phyloP scores from a whole-genome alignment of 30 jellyfish, hydroid and myxozoan genomes.

The Hydractinia echinata region DNA sequence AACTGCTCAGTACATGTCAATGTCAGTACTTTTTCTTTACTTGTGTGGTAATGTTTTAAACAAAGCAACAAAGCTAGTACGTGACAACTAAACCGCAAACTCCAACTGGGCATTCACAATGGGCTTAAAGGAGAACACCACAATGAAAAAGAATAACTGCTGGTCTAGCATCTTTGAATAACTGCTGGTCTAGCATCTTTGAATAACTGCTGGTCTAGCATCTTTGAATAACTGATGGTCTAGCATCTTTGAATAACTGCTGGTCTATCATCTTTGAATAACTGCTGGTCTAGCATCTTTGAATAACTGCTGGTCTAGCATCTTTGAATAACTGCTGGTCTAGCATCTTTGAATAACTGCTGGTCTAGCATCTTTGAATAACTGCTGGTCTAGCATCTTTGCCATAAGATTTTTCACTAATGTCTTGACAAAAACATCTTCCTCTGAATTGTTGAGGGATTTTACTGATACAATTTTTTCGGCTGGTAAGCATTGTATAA shows the following conservation, averaged over 20 bases:
- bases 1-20: constrained; percentile 31
- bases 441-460: constrained; percentile 1
- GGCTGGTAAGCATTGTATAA: constrained; percentile 26
- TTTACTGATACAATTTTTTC: constrained; percentile 29
- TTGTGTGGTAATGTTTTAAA: constrained; percentile 21
- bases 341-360: too few relatives aligned
- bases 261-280: too few relatives aligned
- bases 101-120: constrained; percentile 47
- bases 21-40: constrained; percentile 11
- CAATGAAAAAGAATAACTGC: constrained; percentile 24
- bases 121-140: constrained; percentile 18
- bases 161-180: constrained; percentile 2
- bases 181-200: too few relatives aligned
- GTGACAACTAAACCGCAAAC: constrained; percentile 2
- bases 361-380: too few relatives aligned
- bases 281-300: too few relatives aligned
- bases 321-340: too few relatives aligned
- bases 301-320: too few relatives aligned
- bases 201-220: too few relatives aligned
- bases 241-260: too few relatives aligned
- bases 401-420: constrained; percentile 30
- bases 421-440: constrained; percentile 21
- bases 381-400: too few relatives aligned
- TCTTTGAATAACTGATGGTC: too few relatives aligned
- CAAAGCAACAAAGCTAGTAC: neutral